Percentiles rank a stretch among this genome's conserved stretches.
Evolutionary conservation across 2,888 invertebrate genomes (phyloP).

Genomic region (Cremastobaeus sp.): DNA sequence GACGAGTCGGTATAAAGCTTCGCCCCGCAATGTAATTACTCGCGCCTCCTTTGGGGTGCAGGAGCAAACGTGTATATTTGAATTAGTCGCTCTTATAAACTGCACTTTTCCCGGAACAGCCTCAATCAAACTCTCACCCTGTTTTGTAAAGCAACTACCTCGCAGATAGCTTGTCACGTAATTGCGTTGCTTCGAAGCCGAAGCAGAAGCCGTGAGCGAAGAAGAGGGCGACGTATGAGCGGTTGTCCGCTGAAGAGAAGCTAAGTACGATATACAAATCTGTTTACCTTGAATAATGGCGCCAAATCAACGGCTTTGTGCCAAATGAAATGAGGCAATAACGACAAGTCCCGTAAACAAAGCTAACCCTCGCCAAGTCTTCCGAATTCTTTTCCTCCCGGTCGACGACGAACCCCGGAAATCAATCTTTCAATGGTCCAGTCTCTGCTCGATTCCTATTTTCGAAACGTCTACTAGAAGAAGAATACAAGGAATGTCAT

Average conservation of each 20-base stretch:
- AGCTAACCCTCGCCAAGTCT: constrained; percentile 40
- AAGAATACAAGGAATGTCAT: too few species aligned
- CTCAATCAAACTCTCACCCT: constrained; percentile 47
- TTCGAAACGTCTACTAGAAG: constrained; percentile 3
- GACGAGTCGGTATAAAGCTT: constrained; percentile 18
- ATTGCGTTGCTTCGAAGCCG: constrained; percentile 62
- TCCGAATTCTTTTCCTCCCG: constrained; percentile 60
- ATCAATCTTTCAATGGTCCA: constrained; percentile 27
- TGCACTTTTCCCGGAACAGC: constrained; percentile 43
- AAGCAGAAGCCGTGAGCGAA: constrained; percentile 47
- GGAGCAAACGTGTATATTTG: constrained; percentile 23
- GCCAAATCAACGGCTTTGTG: constrained; percentile 73
- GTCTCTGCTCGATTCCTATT: too few species aligned
- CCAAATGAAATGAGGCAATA: constrained; percentile 71
- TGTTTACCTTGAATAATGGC: constrained; percentile 75
- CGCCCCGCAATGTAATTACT: constrained; percentile 29
- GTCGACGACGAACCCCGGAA: constrained; percentile 39
- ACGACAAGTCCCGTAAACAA: constrained; percentile 54
- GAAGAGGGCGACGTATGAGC: constrained; percentile 60
- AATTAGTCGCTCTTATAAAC: constrained; percentile 43
- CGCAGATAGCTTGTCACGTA: constrained; percentile 64
- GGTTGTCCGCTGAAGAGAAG: constrained; percentile 65
- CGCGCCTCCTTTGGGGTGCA: constrained; percentile 10
- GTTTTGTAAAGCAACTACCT: constrained; percentile 57
- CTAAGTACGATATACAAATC: constrained; percentile 69